phyloP scores from a whole-genome alignment of 2,888 invertebrate genomes.

The Eristalinus sepulchralis region DNA sequence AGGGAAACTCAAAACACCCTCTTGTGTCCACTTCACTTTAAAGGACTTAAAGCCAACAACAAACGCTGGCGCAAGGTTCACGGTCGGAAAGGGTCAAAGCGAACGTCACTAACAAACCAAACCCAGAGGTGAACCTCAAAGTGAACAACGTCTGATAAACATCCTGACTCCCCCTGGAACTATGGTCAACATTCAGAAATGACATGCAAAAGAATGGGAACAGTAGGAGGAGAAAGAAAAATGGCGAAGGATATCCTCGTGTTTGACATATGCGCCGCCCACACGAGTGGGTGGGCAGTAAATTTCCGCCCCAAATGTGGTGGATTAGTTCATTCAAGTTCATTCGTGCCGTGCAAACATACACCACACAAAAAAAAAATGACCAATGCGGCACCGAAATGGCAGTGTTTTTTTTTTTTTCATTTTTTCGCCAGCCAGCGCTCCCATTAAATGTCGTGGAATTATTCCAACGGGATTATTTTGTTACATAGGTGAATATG shows the following conservation, averaged over 20 bases:
- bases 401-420: slow-evolving; percentile 20
- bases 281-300: neutral
- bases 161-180: neutral
- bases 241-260: slow-evolving; percentile 12
- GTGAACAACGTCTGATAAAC: slow-evolving; percentile 47
- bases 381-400: slow-evolving; percentile 67
- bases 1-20: neutral
- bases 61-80: neutral
- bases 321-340: slow-evolving; percentile 69
- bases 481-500: slow-evolving; percentile 66
- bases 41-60: neutral
- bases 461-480: slow-evolving; percentile 63
- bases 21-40: neutral
- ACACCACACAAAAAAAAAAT: slow-evolving; percentile 11
- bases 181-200: neutral
- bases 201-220: neutral
- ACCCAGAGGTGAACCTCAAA: slow-evolving; percentile 40
- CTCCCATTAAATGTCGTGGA: slow-evolving; percentile 64
- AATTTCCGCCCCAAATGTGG: slow-evolving; percentile 48
- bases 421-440: neutral
- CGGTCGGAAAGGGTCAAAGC: neutral
- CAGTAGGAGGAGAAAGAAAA: neutral
- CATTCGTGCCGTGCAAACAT: slow-evolving; percentile 62
- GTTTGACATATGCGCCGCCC: slow-evolving; percentile 59
- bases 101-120: neutral